These are phyloP conservation scores for Entosphenus tridentatus DNA, from an alignment of 2,113 vertebrate genomes.

Conservation along the genomic window DNA sequence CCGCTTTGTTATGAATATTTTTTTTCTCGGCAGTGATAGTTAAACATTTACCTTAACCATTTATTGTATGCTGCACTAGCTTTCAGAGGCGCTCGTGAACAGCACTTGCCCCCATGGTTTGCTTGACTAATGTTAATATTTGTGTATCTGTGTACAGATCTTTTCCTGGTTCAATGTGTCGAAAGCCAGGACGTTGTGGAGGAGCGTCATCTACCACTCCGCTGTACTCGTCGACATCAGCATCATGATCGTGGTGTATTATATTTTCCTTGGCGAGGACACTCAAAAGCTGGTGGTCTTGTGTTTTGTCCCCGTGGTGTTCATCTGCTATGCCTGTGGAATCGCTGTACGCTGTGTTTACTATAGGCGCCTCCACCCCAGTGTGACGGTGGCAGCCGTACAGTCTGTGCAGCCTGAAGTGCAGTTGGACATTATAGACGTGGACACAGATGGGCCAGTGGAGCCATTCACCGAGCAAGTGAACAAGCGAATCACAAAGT, in stretches of 20 bases:
- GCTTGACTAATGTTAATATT: no score
- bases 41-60: no score
- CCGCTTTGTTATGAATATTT: no score
- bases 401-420: no score
- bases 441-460: no score
- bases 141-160: constrained; percentile 18
- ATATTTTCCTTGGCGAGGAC: constrained; percentile 16
- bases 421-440: no score
- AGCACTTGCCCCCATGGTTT: no score
- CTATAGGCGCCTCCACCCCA: constrained; percentile 54
- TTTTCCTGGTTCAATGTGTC: constrained; percentile 88
- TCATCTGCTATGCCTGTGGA: constrained; percentile 31
- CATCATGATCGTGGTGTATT: constrained; percentile 34
- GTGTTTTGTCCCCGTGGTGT: constrained; percentile 12
- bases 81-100: no score
- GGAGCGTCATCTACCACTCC: constrained; percentile 41
- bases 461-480: no score
- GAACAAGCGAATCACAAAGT: no score
- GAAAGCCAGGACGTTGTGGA: constrained; percentile 28
- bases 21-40: no score
- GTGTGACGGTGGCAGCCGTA: fast-evolving
- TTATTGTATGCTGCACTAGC: no score
- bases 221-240: constrained; percentile 38
- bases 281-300: constrained; percentile 13
- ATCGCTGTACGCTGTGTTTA: constrained; percentile 36